Evolutionary conservation across 2,888 invertebrate genomes (phyloP), one percentile per base, ranked within the genome.

Genomic region (Agrilus mali): DNA sequence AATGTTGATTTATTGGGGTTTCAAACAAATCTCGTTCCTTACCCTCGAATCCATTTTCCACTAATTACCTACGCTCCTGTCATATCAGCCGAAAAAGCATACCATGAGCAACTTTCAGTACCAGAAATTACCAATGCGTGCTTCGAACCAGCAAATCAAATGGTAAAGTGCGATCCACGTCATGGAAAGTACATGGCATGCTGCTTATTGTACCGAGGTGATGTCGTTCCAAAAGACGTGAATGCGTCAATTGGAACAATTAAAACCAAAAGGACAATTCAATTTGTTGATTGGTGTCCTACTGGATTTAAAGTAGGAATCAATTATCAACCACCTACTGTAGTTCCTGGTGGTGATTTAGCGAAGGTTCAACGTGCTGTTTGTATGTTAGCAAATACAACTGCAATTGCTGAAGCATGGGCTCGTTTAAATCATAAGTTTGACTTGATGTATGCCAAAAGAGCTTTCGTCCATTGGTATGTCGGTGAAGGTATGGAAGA

Each of bases 401-500:
- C 78, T 3, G 78, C 79, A 37, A 78, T 80, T 50, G 76, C 77
- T 10, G 78, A 79, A 57, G 79, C 79, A 7, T 80, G 79, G 79
- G 75, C 75, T 35, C 69, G 80, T 47, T 67, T 80, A 16, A 78
- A 80, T 57, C 75, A 77, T 61, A 81, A 80, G 60, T 78, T 80
- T 56, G 80, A 80, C 56, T 64, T 80, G 50, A 79, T 80, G 76
- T 80, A 79, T 60, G 75, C 78, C 48, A 80, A 80, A 61, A 62
- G 78, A 39, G 79, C 79, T 38, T 80, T 81, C 56, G 79, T 80
- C 35, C 79, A 80, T 59, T 81, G 84, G 88, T 88, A 82, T 65
- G 82, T 80, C 36, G 83, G 82, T 36, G 83, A 84, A 60, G 84
- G 83, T 48, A 83, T 83, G 82, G 82, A 82, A 57, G 82, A 82